phyloP scores from a whole-genome alignment of 1,140 invertebrate genomes.

The Danaus plexippus region DNA sequence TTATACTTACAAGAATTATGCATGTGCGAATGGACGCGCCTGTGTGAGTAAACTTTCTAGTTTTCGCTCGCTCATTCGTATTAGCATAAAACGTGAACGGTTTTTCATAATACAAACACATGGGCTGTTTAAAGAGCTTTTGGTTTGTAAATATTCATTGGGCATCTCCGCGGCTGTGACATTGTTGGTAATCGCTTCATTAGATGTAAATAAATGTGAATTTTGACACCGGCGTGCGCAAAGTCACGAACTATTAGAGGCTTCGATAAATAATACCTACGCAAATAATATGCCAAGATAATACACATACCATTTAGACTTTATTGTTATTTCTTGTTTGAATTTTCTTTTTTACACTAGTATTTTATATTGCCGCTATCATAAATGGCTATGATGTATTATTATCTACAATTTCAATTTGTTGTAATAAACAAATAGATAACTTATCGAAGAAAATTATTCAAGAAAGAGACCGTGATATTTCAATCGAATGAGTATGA shows the following conservation, averaged over 20 bases:
- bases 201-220: constrained; percentile 51
- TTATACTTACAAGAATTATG: constrained; percentile 33
- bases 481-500: constrained; percentile 3
- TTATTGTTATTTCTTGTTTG: background rate
- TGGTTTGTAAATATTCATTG: constrained; percentile 62
- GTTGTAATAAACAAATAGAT: constrained; percentile 30
- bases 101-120: constrained; percentile 68
- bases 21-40: constrained; percentile 27
- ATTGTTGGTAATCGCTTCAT: constrained; percentile 55
- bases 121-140: constrained; percentile 54
- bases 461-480: constrained; percentile 16
- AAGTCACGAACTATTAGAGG: constrained; percentile 16
- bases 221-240: constrained; percentile 28
- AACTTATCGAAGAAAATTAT: constrained; percentile 22
- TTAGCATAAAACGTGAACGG: constrained; percentile 70
- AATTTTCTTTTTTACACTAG: background rate
- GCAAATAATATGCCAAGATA: background rate
- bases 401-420: constrained; percentile 24
- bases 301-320: background rate
- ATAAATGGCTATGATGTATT: constrained; percentile 21
- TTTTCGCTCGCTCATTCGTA: constrained; percentile 63
- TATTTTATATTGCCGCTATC: background rate
- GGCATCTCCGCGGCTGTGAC: constrained; percentile 41
- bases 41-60: constrained; percentile 68
- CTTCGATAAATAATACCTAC: constrained; percentile 1